Evolutionary conservation across 30 jellyfish, hydroid and myxozoan genomes (phyloP), one percentile per base, ranked within the genome.

Genomic region (Chironex yamaguchii): DNA sequence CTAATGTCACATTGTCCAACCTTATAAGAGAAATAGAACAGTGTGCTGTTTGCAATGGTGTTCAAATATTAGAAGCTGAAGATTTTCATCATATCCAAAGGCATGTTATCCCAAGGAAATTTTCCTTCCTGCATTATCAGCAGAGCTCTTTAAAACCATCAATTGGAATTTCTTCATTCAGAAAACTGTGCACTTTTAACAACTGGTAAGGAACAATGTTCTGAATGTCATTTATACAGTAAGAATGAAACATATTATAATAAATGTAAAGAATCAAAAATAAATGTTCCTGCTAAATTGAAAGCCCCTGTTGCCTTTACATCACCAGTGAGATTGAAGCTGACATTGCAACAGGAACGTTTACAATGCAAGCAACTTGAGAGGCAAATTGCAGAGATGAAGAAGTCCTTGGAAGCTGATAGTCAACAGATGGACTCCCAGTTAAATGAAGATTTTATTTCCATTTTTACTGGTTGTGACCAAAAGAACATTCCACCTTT

Each of bases 251-350:
- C n/a, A n/a, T n/a, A n/a, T n/a, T n/a, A n/a, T n/a, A n/a, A n/a
- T 11, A 32, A 28, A 24, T 22, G 34, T 4, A 3, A 67, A 32
- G 25, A 54, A n/a, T 31, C 11, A 67, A 24, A 9, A 2, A 17
- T 23, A 2, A 67, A 2, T 6, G 22, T 0, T 25, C 81, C 81
- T 4, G 81, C 81, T 1, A 67, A 67, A 26, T 32, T 67, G 22
- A 67, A 67, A 21, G 81, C 81, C n/a, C 81, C 81, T 4, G 81
- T 67, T 23, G 30, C 81, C 2, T 54, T 32, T 54, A 67, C 81
- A 1, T 6, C 30, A 4, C 53, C 53, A 4, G 34, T 29, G 71
- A 67, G 81, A 32, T 24, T 67, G 6, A 21, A 29, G n/a, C 72
- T 67, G 17, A 67, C 81, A 67, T 29, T 67, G 81, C 81, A 24